Base-by-base conservation (phyloP, 2,113 vertebrate genomes). In the Corapipo altera region DNA sequence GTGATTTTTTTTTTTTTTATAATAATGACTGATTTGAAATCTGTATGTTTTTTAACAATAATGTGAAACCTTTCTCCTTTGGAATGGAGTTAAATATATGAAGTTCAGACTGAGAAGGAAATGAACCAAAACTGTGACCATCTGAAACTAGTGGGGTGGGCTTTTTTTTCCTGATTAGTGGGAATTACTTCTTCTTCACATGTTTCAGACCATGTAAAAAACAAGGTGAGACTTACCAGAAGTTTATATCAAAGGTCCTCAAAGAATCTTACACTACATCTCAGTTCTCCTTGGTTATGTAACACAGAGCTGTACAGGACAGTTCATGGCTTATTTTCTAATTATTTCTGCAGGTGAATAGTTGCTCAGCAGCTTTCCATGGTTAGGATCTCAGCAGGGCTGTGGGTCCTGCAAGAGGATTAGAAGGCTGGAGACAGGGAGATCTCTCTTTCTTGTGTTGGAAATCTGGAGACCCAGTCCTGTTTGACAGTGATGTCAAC, bases 121-220 rank as follows among this genome's bases (percentile, higher is more conserved):
- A 30, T 0, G 0, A 65, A 58, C 30, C 39, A n/a, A 54, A 76
- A 86, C 48, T 5, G 10, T 69, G 18, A 28, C 75, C 1, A 67
- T 52, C 26, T 72, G 43, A 64, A 88, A 64, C 9, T 15, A 64
- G n/a, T 41, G 19, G 13, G 7, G 4, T 39, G 35, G 18, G 6
- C 3, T 37, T 19, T 0, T 9, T 70, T 48, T 17, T 61, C 20
- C 27, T 80, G 28, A 39, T 76, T 76, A 62, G 12, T 39, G 23
- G 8, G n/a, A 54, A 52, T 73, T 67, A 37, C 43, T 81, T 85
- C 26, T 5, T 61, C 37, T 61, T 84, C 35, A 27, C 7, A 2
- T 62, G 27, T 58, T 73, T 35, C 65, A 49, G 21, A 70, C 12
- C 46, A 28, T 27, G 9, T 67, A 20, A 76, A n/a, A 94, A 86